Evolutionary conservation across 2,888 invertebrate species (phyloP).

Genomic region (Elmis aenea): DNA sequence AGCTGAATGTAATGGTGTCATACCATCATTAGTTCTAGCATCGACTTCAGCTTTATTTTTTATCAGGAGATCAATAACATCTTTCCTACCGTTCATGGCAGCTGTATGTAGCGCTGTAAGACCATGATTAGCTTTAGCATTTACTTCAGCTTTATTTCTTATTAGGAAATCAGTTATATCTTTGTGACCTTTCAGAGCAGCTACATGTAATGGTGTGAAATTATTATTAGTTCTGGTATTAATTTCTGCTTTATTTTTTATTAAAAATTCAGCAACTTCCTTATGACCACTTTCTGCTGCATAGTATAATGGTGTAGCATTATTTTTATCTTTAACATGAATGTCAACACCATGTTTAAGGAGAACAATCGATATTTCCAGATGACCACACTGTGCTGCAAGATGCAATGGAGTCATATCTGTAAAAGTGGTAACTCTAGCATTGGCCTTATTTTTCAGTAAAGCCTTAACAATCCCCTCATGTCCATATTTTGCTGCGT

Average conservation of each 20-base stretch:
- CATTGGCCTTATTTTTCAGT: slow-evolving; percentile 3
- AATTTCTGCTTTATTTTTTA: slow-evolving; percentile 15
- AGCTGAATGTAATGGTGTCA: slow-evolving; percentile 19
- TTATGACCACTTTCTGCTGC: slow-evolving; percentile 17
- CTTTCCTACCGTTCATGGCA: no score
- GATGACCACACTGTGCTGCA: slow-evolving; percentile 90
- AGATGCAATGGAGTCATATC: slow-evolving; percentile 79
- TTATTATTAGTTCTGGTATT: slow-evolving; percentile 8
- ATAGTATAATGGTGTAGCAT: slow-evolving; percentile 93
- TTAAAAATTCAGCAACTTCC: slow-evolving; percentile 10
- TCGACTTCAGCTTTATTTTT: slow-evolving; percentile 16
- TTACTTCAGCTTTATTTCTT: background rate
- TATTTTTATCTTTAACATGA: slow-evolving; percentile 88
- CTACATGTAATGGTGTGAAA: slow-evolving; percentile 1
- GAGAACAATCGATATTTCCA: slow-evolving; percentile 79
- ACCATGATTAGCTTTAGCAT: background rate
- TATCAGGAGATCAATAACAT: slow-evolving; percentile 17
- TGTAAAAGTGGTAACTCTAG: slow-evolving; percentile 1
- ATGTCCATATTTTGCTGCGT: background rate
- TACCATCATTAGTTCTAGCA: slow-evolving; percentile 3
- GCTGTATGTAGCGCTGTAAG: slow-evolving; percentile 19
- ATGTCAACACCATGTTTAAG: slow-evolving; percentile 83
- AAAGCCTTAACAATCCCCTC: background rate
- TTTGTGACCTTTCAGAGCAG: background rate
- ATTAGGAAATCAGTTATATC: background rate